These are phyloP conservation scores for Oligia latruncula DNA, from an alignment of 2,888 invertebrate species.

Conservation along the genomic window DNA sequence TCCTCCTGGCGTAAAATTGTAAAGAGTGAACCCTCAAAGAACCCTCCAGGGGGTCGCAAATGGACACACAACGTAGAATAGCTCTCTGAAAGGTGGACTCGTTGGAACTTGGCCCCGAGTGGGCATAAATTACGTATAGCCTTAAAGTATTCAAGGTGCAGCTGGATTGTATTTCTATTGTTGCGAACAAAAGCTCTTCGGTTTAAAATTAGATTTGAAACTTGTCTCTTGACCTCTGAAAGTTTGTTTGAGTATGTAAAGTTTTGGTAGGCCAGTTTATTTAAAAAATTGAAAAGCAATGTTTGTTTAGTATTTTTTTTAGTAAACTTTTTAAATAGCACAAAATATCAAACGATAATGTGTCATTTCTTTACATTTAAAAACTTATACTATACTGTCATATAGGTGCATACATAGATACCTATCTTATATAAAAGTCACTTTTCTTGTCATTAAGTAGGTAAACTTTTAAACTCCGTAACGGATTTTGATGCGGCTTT, in stretches of 20 bases:
- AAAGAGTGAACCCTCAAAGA: conserved; percentile 37
- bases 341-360: not conserved
- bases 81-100: conserved; percentile 45
- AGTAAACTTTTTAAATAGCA: not conserved
- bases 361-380: not conserved
- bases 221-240: conserved; percentile 11
- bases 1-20: conserved; percentile 31
- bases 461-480: not conserved
- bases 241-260: not conserved
- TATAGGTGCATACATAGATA: not conserved
- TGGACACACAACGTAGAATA: conserved; percentile 49
- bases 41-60: conserved; percentile 47
- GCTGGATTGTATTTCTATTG: conserved; percentile 46
- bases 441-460: not conserved
- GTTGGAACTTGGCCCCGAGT: conserved; percentile 47
- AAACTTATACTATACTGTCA: not conserved
- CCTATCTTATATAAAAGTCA: not conserved
- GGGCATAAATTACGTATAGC: conserved; percentile 51
- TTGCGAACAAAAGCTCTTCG: conserved; percentile 26
- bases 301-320: not conserved
- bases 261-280: not conserved
- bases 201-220: conserved; percentile 22
- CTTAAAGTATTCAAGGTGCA: conserved; percentile 49
- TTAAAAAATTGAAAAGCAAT: not conserved
- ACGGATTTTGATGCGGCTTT: not conserved